Conservation (phyloP, 1,140 invertebrate genomes). For the Catajapyx aquilonaris region DNA sequence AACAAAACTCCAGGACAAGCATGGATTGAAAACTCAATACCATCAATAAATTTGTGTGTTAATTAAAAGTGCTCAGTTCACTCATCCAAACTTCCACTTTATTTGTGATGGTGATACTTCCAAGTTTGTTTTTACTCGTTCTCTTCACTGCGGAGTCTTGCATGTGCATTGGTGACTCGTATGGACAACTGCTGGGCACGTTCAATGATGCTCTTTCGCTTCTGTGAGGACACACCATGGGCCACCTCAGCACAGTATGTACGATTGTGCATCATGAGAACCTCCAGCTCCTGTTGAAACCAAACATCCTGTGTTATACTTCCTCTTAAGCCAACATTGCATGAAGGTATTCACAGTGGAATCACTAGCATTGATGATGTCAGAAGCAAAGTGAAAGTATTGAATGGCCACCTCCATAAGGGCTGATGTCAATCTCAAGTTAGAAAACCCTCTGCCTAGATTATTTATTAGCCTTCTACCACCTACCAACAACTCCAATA, state of each 20-base stretch:
- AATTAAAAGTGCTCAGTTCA: not conserved
- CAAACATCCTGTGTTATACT: no score
- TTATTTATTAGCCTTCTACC: no score
- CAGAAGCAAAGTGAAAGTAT: no score
- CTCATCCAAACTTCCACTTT: not conserved
- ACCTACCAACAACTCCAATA: no score
- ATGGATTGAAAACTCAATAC: constrained; percentile 1
- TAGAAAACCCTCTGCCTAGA: no score
- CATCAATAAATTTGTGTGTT: not conserved
- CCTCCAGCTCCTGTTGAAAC: constrained; percentile 74
- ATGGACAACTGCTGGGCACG: constrained; percentile 89
- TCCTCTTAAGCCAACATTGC: no score
- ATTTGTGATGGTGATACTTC: not conserved
- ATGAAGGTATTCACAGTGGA: no score
- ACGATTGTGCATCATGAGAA: constrained; percentile 96
- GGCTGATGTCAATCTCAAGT: no score
- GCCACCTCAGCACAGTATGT: constrained; percentile 95
- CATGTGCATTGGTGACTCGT: constrained; percentile 85
- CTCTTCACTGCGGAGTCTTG: constrained; percentile 90
- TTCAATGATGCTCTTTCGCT: constrained; percentile 87
- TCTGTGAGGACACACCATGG: constrained; percentile 88
- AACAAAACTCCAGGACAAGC: constrained; percentile 1
- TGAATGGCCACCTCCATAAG: no score
- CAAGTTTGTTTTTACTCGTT: constrained; percentile 56
- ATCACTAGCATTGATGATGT: no score